A percentile compares a stretch with the other conserved stretches of the same genome.
Evolutionary conservation across 2,113 vertebrate genomes (phyloP).

Genomic region (Ceyx margarethae): DNA sequence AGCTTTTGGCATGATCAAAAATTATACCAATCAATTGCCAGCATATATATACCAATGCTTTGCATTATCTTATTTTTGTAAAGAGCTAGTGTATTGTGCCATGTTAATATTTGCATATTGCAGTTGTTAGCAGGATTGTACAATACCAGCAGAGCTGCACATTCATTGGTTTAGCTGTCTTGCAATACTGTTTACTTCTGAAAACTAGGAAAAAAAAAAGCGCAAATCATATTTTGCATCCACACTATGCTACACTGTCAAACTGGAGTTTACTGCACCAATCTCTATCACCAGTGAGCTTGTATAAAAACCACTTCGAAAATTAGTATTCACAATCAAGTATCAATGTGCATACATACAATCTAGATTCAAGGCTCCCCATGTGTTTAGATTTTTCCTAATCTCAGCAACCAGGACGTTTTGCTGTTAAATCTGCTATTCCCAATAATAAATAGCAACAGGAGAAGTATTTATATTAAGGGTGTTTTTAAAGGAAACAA

Average conservation of each 20-base stretch:
- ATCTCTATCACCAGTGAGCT: slow-evolving; percentile 66
- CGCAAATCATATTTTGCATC: slow-evolving; percentile 68
- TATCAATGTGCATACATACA: slow-evolving; percentile 76
- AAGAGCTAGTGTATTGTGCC: slow-evolving; percentile 58
- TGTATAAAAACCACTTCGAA: slow-evolving; percentile 73
- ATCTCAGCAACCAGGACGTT: slow-evolving; percentile 26
- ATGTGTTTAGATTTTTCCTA: slow-evolving; percentile 65
- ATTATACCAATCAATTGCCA: slow-evolving; percentile 47
- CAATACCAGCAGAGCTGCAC: slow-evolving; percentile 62
- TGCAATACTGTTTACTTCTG: slow-evolving; percentile 71
- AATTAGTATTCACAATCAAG: slow-evolving; percentile 78
- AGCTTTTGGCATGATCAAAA: slow-evolving; percentile 65
- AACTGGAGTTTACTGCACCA: slow-evolving; percentile 64
- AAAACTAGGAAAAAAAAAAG: slow-evolving; percentile 61
- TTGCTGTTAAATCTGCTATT: slow-evolving; percentile 36
- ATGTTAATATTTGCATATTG: slow-evolving; percentile 67
- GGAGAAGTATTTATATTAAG: background rate
- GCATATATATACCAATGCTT: slow-evolving; percentile 63
- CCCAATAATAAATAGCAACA: slow-evolving; percentile 39
- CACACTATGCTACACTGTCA: slow-evolving; percentile 69
- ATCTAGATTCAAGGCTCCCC: slow-evolving; percentile 79
- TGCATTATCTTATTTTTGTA: slow-evolving; percentile 45
- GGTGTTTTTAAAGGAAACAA: slow-evolving; percentile 46
- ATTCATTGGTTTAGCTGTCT: slow-evolving; percentile 73
- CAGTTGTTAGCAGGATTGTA: slow-evolving; percentile 66